Evolutionary conservation across 2,113 vertebrate species (phyloP), one percentile per base, ranked within the genome.

Genomic region (Antechinus stuartii): DNA sequence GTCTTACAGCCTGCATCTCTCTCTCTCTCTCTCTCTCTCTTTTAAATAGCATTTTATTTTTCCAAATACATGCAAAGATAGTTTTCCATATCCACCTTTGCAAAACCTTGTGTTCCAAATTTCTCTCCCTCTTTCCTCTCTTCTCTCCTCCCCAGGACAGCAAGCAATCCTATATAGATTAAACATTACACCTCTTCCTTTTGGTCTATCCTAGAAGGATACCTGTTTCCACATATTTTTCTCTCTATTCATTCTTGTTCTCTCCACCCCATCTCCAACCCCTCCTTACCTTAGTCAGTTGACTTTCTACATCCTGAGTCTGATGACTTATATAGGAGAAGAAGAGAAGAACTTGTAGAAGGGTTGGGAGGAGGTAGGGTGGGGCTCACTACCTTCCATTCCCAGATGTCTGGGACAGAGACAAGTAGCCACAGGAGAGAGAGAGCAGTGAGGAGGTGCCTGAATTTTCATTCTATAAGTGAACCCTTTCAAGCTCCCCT

Each of bases 271-370:
- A 14, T 8, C 10, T 6, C 42, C n/a, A 8, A 19, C 4, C 11
- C 12, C 84, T 54, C 12, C 95, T 96, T 92, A 94, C 94, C 95
- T 92, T 30, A n/a, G 91, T 42, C 90, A 55, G 94, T 94, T 90
- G 27, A 5, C 42, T 42, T 93, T 49, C 56, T 49, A 9, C 92
- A 56, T 53, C 0, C 2, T 54, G 42, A 30, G 30, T 49, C 50
- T 2, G 55, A 53, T 1, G 90, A 8, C 14, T 0, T 25, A 19
- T 25, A 19, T 56, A 35, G 42, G 53, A 8, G 47, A 93, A 55
- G 68, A 54, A 50, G 90, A 89, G 68, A 46, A 56, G n/a, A 90
- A 94, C 61, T 50, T 76, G 84, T 76, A 54, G 90, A 24, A 0
- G 0, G 50, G 84, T 5, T 52, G 52, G 49, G 93, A 93, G 95